Evolutionary conservation across 2,113 vertebrate species (phyloP), one percentile per base, ranked within the genome.

Genomic region (Nyctereutes procyonoides): DNA sequence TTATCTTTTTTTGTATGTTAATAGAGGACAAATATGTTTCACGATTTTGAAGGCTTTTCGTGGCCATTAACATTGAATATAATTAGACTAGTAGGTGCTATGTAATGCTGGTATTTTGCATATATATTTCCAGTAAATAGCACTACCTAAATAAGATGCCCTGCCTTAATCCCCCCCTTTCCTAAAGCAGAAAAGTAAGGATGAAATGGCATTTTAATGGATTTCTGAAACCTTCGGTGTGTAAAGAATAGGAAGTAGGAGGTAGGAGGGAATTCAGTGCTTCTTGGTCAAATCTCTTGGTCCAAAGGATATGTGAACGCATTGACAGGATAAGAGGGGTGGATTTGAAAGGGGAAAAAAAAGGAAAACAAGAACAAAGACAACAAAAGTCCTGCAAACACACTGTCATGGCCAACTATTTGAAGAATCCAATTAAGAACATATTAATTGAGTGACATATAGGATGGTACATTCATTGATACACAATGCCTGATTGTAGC

Each of bases 171-270:
- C 24, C 8, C 16, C 17, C 14, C 0, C 19, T 93, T 96, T 94
- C 32, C 65, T 77, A 73, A 81, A 73, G 55, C 51, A 24, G 48
- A 62, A 89, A 95, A 88, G 73, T 62, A 76, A 88, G 95, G 93
- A 88, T 98, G 98, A 98, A 98, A 96, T 95, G 94, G 85, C 87
- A 91, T 97, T 97, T 97, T 95, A 96, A 89, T 98, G 96, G 98
- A 98, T 98, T 98, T 98, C 98, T 98, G 97, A 98, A 97, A 81
- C 84, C 97, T 92, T 97, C 94, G 95, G 90, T 97, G 97, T 98
- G 96, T 97, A 97, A 98, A 97, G 93, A 91, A 94, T 93, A 76
- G 95, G 79, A 98, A 97, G 80, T 88, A 95, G 82, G 84, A 96
- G 89, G 71, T 8, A 69, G 73, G 95, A 96, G 71, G 95, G 97